These are phyloP conservation scores for Homalodisca vitripennis DNA, from an alignment of 1,140 invertebrate species.

Conservation along the genomic window DNA sequence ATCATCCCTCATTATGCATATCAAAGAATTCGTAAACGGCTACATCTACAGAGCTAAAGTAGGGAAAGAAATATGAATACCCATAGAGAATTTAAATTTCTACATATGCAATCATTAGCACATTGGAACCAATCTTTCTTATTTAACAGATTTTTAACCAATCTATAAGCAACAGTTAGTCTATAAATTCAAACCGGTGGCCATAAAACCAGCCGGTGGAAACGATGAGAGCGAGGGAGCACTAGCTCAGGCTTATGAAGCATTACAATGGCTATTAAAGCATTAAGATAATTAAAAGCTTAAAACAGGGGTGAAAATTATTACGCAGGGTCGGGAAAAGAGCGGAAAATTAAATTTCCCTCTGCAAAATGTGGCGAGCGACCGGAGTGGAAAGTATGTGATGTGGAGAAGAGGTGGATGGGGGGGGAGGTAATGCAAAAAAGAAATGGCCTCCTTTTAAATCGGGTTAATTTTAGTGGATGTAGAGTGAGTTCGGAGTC, in stretches of 20 bases:
- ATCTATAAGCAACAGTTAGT: conserved; percentile 14
- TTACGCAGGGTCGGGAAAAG: not conserved
- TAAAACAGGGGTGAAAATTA: conserved; percentile 19
- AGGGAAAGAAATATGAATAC: no score
- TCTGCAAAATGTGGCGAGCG: conserved; percentile 17
- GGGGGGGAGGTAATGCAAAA: conserved; percentile 10
- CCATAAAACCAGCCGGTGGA: conserved; percentile 7
- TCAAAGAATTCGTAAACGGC: no score
- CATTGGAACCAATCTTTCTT: no score
- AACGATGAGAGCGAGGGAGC: not conserved
- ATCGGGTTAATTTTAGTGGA: conserved; percentile 26
- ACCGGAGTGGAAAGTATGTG: conserved; percentile 14
- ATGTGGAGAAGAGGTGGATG: no score
- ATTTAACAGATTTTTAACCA: no score
- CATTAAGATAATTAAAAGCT: conserved; percentile 31
- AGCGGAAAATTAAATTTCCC: conserved; percentile 26
- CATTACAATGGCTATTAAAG: conserved; percentile 24
- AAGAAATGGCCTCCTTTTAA: conserved; percentile 28
- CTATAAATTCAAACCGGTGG: not conserved
- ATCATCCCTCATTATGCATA: no score
- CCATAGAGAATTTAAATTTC: no score
- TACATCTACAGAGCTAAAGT: no score
- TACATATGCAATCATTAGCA: no score
- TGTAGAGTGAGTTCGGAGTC: not conserved
- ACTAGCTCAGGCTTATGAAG: not conserved